phyloP scores from a whole-genome alignment of 1,140 invertebrate species.

The Drosophila truncata region DNA sequence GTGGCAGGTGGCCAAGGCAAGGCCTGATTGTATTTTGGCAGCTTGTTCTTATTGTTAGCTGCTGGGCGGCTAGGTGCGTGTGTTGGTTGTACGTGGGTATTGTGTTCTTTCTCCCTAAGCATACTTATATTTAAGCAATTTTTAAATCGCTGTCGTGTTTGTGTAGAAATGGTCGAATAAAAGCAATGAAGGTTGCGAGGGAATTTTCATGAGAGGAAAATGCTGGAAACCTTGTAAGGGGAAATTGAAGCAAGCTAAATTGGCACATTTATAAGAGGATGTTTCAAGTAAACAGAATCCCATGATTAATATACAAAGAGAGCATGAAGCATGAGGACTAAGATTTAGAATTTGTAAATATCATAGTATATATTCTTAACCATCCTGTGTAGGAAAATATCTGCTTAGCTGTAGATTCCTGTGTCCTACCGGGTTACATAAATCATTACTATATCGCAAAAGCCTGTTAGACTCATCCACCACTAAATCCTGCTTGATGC shows the following conservation, averaged over 20 bases:
- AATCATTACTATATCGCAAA: conserved; percentile 47
- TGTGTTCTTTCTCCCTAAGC: conserved; percentile 36
- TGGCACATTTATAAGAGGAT: conserved; percentile 1
- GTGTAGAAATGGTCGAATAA: conserved; percentile 31
- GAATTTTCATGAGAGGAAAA: conserved; percentile 5
- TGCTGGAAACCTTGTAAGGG: background rate
- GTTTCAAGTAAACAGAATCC: background rate
- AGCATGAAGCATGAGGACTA: background rate
- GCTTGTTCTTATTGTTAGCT: conserved; percentile 63
- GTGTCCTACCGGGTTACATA: conserved; percentile 26
- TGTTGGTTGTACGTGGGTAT: conserved; percentile 24
- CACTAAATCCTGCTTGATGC: conserved; percentile 72
- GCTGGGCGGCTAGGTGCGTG: conserved; percentile 34
- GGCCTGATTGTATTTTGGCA: conserved; percentile 72
- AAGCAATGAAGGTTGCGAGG: background rate
- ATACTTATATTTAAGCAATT: conserved; percentile 66
- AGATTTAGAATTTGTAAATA: background rate
- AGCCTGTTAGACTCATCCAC: conserved; percentile 33
- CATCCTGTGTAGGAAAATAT: background rate
- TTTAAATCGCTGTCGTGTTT: conserved; percentile 60
- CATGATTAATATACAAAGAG: too few relatives aligned
- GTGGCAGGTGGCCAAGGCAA: conserved; percentile 21
- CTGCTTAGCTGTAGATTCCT: background rate
- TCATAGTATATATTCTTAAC: background rate
- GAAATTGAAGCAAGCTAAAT: conserved; percentile 4